Conservation (phyloP, 2,113 vertebrate genomes). For the Triplophysa tibetana region DNA sequence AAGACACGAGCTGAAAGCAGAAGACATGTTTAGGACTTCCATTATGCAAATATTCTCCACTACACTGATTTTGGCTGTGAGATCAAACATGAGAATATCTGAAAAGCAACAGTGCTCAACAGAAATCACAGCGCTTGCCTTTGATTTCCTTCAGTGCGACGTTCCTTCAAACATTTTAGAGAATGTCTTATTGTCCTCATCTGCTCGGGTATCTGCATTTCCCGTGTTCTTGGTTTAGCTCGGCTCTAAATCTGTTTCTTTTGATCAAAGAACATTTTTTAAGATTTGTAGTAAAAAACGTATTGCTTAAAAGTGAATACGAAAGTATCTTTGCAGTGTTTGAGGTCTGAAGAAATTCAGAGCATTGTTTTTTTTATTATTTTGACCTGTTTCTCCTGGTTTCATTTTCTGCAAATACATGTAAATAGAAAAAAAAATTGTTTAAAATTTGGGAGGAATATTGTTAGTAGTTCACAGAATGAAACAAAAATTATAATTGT, state of each 20-base stretch:
- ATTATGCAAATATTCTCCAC: slow-evolving; percentile 42
- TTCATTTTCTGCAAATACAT: too few species aligned
- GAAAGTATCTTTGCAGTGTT: too few species aligned
- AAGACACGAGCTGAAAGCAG: slow-evolving; percentile 33
- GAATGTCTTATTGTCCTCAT: background rate
- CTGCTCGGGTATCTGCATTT: slow-evolving; percentile 1
- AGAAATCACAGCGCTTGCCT: slow-evolving; percentile 11
- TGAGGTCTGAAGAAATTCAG: too few species aligned
- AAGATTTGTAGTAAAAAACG: background rate
- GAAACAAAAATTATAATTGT: too few species aligned
- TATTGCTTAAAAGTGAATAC: too few species aligned
- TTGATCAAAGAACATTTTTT: background rate
- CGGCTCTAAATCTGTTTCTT: background rate
- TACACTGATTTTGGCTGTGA: slow-evolving; percentile 43
- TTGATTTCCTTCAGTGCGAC: slow-evolving; percentile 14
- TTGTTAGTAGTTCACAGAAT: too few species aligned
- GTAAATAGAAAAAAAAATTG: too few species aligned
- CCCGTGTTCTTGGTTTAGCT: background rate
- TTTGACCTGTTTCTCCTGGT: too few species aligned
- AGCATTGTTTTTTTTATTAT: too few species aligned
- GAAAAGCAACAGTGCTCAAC: slow-evolving; percentile 36
- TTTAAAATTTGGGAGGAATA: too few species aligned
- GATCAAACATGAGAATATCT: slow-evolving; percentile 44
- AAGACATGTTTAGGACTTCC: slow-evolving; percentile 42
- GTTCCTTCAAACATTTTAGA: background rate